A percentile compares a stretch with the other conserved stretches of the same genome.
phyloP scores from a whole-genome alignment of 2,888 invertebrate species.

The Thera obeliscata region DNA sequence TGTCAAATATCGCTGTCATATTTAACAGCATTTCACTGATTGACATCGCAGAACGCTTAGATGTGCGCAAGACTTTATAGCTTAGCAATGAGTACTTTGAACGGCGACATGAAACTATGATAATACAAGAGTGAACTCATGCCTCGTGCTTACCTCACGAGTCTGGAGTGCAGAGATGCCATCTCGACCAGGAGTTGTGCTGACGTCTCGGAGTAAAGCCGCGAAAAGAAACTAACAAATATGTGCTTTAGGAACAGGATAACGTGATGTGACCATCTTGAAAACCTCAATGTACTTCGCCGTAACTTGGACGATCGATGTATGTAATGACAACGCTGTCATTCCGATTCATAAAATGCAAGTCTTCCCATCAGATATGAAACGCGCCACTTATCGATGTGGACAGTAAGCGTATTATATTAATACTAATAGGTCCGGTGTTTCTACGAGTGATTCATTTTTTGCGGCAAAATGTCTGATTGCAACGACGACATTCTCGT shows the following conservation, averaged over 20 bases:
- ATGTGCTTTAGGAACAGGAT: background rate
- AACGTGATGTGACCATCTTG: no score
- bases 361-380: conserved; percentile 23
- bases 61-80: no score
- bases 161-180: no score
- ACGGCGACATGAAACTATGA: no score
- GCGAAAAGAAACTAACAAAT: no score
- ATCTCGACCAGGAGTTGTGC: background rate
- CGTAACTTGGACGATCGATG: background rate
- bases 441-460: conserved; percentile 14
- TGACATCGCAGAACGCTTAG: no score
- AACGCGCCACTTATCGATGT: conserved; percentile 26
- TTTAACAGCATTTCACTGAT: no score
- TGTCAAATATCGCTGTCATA: no score
- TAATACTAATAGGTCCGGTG: conserved; percentile 30
- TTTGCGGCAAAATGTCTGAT: conserved; percentile 32
- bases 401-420: conserved; percentile 39
- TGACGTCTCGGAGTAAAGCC: no score
- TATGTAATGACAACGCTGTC: background rate
- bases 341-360: conserved; percentile 20
- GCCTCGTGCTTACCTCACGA: no score
- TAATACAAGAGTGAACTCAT: no score
- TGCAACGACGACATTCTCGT: conserved; percentile 31
- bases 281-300: background rate
- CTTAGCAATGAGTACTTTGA: no score